Evolutionary conservation across 2,113 vertebrate species (phyloP), one percentile per base, ranked within the genome.

Genomic region (Leptobrachium ailaonicum): DNA sequence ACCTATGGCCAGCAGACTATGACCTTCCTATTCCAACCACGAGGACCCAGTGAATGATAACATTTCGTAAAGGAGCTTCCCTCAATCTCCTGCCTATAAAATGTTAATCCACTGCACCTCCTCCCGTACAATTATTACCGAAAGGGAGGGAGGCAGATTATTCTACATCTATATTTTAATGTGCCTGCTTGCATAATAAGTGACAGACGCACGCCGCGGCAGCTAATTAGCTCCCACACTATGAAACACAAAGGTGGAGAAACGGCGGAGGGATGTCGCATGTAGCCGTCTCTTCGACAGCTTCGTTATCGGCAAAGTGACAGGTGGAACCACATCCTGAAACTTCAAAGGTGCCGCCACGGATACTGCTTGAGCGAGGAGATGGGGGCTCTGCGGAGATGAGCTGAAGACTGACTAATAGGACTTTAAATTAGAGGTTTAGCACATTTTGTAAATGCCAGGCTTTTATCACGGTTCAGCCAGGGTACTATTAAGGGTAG

Each of bases 211-310:
- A 56, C 44, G 53, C 6, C 47, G 8, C 47, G 47, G 54, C 50
- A 43, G 66, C 64, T 68, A 77, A 77, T 44, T 54, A 77, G 45
- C 75, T 68, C 50, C 50, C 47, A 77, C 64, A 77, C 75, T 68
- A 2, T 44, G 66, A 13, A 43, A 40, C 14, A 58, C 50, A 68
- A 68, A 76, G 75, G 40, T 42, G 14, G 47, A 47, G 20, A 40
- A 13, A 67, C 40, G 41, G 45, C 45, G 12, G 44, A 66, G 20
- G 20, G 47, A 69, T 41, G 40, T 70, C 66, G 69, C 40, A 45
- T 40, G 13, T 62, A 47, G 41, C 56, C 56, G 41, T 14, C n/a
- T 5, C 10, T 41, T 47, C 45, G 74, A 62, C 42, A 62, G 54
- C 66, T 70, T 43, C 9, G 67, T n/a, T 77, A 41, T 58, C 8